Evolutionary conservation across 2,888 invertebrate genomes (phyloP), one percentile per base, ranked within the genome.

Genomic region (Eupithecia pulchellata): DNA sequence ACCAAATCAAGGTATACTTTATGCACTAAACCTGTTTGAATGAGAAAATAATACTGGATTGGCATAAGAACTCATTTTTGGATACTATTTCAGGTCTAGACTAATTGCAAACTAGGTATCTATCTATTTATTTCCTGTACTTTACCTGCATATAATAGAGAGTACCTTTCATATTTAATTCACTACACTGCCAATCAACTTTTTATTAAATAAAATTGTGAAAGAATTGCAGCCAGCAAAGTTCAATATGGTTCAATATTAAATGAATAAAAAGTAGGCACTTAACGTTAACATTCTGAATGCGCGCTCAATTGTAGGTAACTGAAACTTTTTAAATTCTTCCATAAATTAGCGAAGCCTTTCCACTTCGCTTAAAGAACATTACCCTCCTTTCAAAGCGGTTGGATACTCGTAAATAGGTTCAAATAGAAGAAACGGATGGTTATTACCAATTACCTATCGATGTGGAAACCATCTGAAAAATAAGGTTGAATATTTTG

Each of bases 301-400:
- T 29, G 63, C 36, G 27, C 58, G 47, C 60, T 69, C 58, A 60
- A 64, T 64, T 47, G 68, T 32, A n/a, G n/a, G n/a, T n/a, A 68
- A 68, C 30, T 60, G 69, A 64, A 69, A 58, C 64, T 69, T 65
- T 65, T 65, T 25, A 42, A 65, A 62, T 65, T 65, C 30, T 36
- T 61, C 36, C 52, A 60, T 69, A 64, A 69, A 69, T 65, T 60
- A 61, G 61, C 36, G 17, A 52, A 64, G 55, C 42, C 64, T 42
- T 57, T 62, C 58, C 32, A 60, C n/a, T 9, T 39, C 58, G n/a
- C n/a, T 60, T 61, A 20, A 61, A 61, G 60, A 61, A 11, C 30
- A 58, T 55, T 55, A 30, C 30, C 30, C n/a, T 32, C n/a, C 4
- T 60, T 20, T 32, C n/a, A 57, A 17, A 57, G 57, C 2, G 32